phyloP scores from a whole-genome alignment of 2,888 invertebrate species.

The Punctoribates punctum region DNA sequence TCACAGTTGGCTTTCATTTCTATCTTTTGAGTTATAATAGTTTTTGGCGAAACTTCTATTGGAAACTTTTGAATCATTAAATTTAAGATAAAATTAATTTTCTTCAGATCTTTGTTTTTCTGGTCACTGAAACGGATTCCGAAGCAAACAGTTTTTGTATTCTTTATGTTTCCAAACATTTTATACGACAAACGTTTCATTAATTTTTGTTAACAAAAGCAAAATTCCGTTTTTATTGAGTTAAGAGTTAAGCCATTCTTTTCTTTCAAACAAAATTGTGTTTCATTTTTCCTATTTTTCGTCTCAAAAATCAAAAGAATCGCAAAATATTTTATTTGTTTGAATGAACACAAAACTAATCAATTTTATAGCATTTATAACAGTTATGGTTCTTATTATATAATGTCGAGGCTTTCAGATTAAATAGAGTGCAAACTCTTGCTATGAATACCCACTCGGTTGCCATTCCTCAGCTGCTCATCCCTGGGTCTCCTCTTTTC shows the following conservation, averaged over 20 bases:
- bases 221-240: background rate
- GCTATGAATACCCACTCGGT: background rate
- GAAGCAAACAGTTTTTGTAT: constrained; percentile 11
- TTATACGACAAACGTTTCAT: constrained; percentile 16
- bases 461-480: background rate
- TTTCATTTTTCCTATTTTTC: background rate
- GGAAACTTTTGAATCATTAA: constrained; percentile 8
- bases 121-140: background rate
- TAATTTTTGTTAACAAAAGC: constrained; percentile 19
- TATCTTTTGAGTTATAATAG: too few species aligned
- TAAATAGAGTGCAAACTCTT: constrained; percentile 16
- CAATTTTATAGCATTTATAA: constrained; percentile 12
- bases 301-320: constrained; percentile 1
- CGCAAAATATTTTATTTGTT: background rate
- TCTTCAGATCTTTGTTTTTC: background rate
- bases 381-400: background rate
- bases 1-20: too few species aligned
- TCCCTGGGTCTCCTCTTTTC: background rate
- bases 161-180: background rate
- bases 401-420: background rate
- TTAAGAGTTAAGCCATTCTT: background rate
- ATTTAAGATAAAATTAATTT: background rate
- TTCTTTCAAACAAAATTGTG: background rate
- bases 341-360: background rate
- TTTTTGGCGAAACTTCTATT: background rate